Evolutionary conservation across 1,140 invertebrate genomes (phyloP), one percentile per base, ranked within the genome.

Genomic region (Globodera rostochiensis): DNA sequence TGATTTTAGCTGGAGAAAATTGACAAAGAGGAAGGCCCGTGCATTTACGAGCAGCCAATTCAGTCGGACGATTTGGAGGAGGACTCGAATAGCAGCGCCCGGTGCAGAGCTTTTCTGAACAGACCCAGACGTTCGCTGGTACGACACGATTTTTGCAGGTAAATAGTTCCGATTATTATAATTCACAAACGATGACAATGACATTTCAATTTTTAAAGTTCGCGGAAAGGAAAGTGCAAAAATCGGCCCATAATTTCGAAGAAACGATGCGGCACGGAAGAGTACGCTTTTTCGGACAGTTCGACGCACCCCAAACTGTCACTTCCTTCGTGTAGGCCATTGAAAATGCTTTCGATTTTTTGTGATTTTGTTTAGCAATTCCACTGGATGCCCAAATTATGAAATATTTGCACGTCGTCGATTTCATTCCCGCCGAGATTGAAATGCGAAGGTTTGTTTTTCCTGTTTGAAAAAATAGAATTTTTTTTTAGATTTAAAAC

Each of bases 351-450:
- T 21, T 66, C 21, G 15, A 77, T 6, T 77, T 77, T n/a, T 60
- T 50, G 21, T 9, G 9, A 15, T 77, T 57, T 76, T 76, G 36
- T 78, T 78, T 36, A 78, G 77, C 77, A 46, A 70, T 78, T 36
- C 66, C 77, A 64, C 45, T 78, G 77, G 77, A 78, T 78, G 53
- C 70, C 25, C 77, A 78, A 78, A 36, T 78, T 19, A 66, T 69
- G 60, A 78, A 78, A 70, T 78, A 78, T 69, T 64, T 78, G 25
- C 77, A 78, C 46, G 57, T 45, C 53, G 70, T 70, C 13, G 70
- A 70, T n/a, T 78, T 78, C n/a, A 78, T 78, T 8, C 70, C 77
- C 4, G 49, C 49, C 6, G 77, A 78, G n/a, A 70, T 78, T 25
- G 77, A 78, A 78, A 50, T 69, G 25, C 45, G 77, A 71, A 78